phyloP scores from a whole-genome alignment of 64 coral and sea anemone genomes.

The Pocillopora verrucosa region DNA sequence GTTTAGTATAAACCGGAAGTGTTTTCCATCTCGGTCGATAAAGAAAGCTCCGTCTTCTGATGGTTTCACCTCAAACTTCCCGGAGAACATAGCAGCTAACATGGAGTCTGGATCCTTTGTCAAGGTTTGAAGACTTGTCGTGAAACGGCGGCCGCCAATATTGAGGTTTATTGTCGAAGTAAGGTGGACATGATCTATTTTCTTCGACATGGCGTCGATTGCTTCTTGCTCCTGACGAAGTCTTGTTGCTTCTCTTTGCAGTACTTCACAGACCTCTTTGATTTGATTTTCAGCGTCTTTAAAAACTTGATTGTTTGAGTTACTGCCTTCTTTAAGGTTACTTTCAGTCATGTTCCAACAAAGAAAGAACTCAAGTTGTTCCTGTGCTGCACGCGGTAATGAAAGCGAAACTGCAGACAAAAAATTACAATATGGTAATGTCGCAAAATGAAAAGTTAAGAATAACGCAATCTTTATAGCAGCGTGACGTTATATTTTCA shows the following conservation, averaged over 20 bases:
- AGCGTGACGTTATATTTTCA: too few relatives aligned
- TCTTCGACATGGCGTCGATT: neutral
- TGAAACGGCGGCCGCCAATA: slow-evolving; percentile 73
- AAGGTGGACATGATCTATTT: neutral
- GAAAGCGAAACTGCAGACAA: too few relatives aligned
- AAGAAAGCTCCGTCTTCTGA: neutral
- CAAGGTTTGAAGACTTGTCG: slow-evolving; percentile 75
- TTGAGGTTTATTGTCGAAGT: slow-evolving; percentile 80
- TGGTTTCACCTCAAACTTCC: slow-evolving; percentile 45
- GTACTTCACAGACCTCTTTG: neutral
- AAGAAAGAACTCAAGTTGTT: too few relatives aligned
- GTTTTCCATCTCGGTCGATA: slow-evolving; percentile 23
- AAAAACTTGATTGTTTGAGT: neutral
- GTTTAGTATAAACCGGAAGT: slow-evolving; percentile 37
- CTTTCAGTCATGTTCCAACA: neutral
- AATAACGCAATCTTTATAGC: neutral
- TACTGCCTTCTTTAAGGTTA: neutral
- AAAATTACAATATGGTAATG: too few relatives aligned
- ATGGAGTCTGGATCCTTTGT: slow-evolving; percentile 79
- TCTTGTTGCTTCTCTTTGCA: neutral
- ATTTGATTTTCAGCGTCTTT: neutral
- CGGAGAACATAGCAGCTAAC: slow-evolving; percentile 91
- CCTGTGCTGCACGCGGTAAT: too few relatives aligned
- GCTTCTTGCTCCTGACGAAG: neutral
- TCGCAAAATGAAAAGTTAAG: neutral